Conservation (phyloP, 2,113 vertebrate species). For the Aldabrachelys gigantea region DNA sequence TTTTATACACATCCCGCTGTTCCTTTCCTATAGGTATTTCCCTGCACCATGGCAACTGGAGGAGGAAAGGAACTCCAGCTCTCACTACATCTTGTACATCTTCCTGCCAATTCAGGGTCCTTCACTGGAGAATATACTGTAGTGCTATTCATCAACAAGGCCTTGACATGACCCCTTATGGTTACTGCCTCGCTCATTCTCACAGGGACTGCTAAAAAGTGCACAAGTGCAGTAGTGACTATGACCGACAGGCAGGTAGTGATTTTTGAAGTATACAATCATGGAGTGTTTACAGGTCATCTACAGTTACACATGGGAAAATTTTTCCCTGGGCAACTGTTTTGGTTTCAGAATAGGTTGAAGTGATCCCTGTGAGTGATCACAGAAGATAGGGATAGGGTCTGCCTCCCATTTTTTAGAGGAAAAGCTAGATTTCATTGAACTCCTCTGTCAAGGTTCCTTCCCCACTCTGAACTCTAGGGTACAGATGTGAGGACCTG, state of each 20-base stretch:
- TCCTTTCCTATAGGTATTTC: accelerated
- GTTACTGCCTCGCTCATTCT: neutral
- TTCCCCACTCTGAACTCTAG: too few relatives aligned
- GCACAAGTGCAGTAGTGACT: neutral
- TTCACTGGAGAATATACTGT: neutral
- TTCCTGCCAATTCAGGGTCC: neutral
- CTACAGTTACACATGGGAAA: conserved; percentile 56
- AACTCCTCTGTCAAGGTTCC: neutral
- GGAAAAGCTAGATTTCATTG: conserved; percentile 29
- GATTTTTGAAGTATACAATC: conserved; percentile 45
- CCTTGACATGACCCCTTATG: conserved; percentile 6
- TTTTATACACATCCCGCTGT: neutral
- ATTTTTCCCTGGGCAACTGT: conserved; percentile 10
- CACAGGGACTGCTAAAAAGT: neutral
- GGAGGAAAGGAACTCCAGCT: neutral
- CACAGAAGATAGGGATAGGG: neutral
- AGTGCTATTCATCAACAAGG: neutral
- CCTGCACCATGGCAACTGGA: neutral
- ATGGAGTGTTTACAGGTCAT: conserved; percentile 35
- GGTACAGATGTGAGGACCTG: too few relatives aligned
- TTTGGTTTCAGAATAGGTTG: conserved; percentile 35
- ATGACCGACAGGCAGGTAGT: neutral
- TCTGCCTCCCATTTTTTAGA: conserved; percentile 16
- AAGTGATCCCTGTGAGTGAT: conserved; percentile 10
- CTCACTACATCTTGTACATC: neutral